These are phyloP conservation scores for Centroberyx gerrardi DNA, from an alignment of 2,797 vertebrate species.

Conservation along the genomic window DNA sequence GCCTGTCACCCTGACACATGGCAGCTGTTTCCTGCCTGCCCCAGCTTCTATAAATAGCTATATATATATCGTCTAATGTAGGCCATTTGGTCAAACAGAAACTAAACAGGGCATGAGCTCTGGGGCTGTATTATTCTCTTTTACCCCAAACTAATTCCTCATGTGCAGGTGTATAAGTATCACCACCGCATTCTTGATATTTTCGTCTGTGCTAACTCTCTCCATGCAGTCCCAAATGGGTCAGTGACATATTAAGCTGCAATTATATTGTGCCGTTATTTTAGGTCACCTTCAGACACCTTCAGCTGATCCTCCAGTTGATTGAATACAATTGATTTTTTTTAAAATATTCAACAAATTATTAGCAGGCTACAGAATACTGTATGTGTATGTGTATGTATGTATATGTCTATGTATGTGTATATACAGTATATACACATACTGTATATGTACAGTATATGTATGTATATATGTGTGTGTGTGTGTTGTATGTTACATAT, in stretches of 20 bases:
- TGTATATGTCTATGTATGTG: too few species aligned
- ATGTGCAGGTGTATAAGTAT: slow-evolving; percentile 46
- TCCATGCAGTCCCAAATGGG: slow-evolving; percentile 34
- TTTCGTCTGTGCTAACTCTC: slow-evolving; percentile 27
- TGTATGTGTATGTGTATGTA: too few species aligned
- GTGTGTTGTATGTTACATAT: too few species aligned
- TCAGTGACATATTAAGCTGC: slow-evolving; percentile 46
- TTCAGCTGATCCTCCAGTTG: slow-evolving; percentile 20
- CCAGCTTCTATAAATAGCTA: slow-evolving; percentile 81
- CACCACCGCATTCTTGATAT: slow-evolving; percentile 9
- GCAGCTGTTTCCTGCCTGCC: slow-evolving; percentile 83
- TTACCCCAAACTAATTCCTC: slow-evolving; percentile 63
- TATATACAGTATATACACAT: too few species aligned
- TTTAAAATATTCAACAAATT: too few species aligned
- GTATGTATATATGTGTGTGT: too few species aligned
- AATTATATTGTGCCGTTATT: slow-evolving; percentile 38
- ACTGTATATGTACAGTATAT: too few species aligned
- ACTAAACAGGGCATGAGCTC: slow-evolving; percentile 74
- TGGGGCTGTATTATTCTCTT: slow-evolving; percentile 50
- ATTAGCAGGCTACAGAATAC: too few species aligned
- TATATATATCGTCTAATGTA: slow-evolving; percentile 83
- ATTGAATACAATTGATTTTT: background rate
- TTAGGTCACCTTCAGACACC: slow-evolving; percentile 14
- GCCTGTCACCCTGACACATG: slow-evolving; percentile 81
- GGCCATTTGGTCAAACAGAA: slow-evolving; percentile 84